Evolutionary conservation across 1,140 invertebrate genomes (phyloP).

Genomic region (Laupala kohalensis): DNA sequence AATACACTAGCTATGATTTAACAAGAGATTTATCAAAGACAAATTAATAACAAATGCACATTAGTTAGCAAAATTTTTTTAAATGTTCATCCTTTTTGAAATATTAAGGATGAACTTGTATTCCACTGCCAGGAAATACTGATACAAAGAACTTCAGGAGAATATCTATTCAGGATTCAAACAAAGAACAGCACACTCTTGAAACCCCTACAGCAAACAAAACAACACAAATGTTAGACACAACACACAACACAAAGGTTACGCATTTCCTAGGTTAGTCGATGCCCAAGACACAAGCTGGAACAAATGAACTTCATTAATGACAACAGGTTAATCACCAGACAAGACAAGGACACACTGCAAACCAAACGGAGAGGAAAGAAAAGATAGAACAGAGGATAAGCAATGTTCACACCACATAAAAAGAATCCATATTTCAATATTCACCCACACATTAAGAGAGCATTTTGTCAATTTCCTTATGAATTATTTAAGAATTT

Average conservation of each 20-base stretch:
- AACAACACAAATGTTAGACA: background rate
- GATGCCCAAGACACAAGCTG: background rate
- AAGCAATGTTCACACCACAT: background rate
- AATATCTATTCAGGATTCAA: background rate
- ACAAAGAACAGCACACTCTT: background rate
- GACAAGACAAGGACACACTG: background rate
- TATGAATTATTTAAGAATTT: too few species aligned
- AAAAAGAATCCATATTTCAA: too few species aligned
- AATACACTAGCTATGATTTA: too few species aligned
- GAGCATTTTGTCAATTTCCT: too few species aligned
- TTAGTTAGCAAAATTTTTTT: too few species aligned
- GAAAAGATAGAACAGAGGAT: background rate
- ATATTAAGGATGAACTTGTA: too few species aligned
- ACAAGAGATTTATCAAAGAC: too few species aligned
- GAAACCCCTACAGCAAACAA: background rate
- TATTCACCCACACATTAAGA: too few species aligned
- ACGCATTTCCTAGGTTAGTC: background rate
- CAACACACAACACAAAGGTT: background rate
- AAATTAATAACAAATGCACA: too few species aligned
- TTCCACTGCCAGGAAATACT: too few species aligned
- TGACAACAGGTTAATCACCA: background rate
- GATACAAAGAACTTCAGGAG: background rate
- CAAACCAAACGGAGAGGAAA: background rate
- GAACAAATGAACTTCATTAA: background rate
- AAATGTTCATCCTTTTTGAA: too few species aligned